Conservation (phyloP, 2,888 invertebrate species). For the Drosophila stalkeri region DNA sequence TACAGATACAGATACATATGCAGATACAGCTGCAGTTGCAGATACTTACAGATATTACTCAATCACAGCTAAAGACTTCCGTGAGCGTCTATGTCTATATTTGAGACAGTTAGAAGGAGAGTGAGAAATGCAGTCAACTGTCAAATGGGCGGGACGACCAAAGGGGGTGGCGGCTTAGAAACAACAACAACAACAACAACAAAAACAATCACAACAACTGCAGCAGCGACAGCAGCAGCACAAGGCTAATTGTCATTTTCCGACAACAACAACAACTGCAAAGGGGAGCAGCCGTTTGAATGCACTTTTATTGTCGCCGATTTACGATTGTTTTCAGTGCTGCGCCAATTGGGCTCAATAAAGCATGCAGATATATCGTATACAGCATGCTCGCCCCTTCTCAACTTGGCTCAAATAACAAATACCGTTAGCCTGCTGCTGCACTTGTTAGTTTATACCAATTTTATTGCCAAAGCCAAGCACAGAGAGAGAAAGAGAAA, state of each 20-base stretch:
- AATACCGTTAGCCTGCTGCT: slow-evolving; percentile 42
- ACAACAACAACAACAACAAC: slow-evolving; percentile 13
- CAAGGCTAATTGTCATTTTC: slow-evolving; percentile 77
- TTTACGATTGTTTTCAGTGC: slow-evolving; percentile 38
- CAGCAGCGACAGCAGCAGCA: slow-evolving; percentile 23
- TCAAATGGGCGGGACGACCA: slow-evolving; percentile 54
- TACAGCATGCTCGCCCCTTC: slow-evolving; percentile 9
- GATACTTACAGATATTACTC: slow-evolving; percentile 67
- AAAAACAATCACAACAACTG: slow-evolving; percentile 3
- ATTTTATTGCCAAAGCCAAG: slow-evolving; percentile 34
- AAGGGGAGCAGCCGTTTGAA: slow-evolving; percentile 36
- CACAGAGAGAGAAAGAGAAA: neutral
- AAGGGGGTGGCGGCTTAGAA: slow-evolving; percentile 14
- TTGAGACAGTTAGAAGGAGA: slow-evolving; percentile 33
- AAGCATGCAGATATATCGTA: slow-evolving; percentile 51
- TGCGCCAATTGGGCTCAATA: slow-evolving; percentile 54
- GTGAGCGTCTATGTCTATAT: slow-evolving; percentile 51
- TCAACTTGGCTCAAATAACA: slow-evolving; percentile 24
- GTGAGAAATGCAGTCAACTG: slow-evolving; percentile 65
- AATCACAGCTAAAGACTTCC: slow-evolving; percentile 66
- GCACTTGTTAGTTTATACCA: slow-evolving; percentile 52
- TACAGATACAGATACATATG: slow-evolving; percentile 41
- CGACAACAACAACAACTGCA: slow-evolving; percentile 60
- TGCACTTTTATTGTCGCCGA: slow-evolving; percentile 42
- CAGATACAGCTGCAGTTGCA: slow-evolving; percentile 34